Percentiles rank a stretch among this genome's conserved stretches.
Conservation (phyloP, 1,140 invertebrate genomes). For the Conus ventricosus region DNA sequence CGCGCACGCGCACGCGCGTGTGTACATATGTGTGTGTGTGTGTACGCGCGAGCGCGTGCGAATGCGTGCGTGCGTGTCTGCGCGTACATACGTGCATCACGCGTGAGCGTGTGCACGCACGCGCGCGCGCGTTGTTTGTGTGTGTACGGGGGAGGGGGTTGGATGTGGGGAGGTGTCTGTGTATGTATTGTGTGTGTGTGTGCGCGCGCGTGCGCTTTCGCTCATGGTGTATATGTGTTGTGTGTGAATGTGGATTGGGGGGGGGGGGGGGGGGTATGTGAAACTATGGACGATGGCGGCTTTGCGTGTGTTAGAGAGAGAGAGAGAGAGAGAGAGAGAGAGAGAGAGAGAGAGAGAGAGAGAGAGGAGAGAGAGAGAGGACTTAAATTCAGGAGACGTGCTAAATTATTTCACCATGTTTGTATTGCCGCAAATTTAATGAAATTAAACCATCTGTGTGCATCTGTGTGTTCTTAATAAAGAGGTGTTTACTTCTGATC, state of each 20-base stretch:
- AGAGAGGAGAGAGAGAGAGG: too few species aligned
- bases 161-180: neutral
- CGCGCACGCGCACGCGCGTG: too few species aligned
- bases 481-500: too few species aligned
- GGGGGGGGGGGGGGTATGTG: neutral
- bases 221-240: neutral
- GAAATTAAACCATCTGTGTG: too few species aligned
- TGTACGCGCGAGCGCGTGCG: neutral
- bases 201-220: neutral
- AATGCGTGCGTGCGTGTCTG: neutral
- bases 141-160: neutral
- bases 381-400: too few species aligned
- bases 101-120: too few species aligned
- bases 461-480: too few species aligned
- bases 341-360: too few species aligned
- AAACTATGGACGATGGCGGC: too few species aligned
- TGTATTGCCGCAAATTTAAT: too few species aligned
- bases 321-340: neutral
- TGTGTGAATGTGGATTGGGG: neutral
- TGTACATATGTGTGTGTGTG: neutral
- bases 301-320: neutral
- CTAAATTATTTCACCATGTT: too few species aligned
- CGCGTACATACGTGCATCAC: neutral
- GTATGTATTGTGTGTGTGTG: slow-evolving; percentile 15
- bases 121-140: neutral